These are phyloP conservation scores for Caranx melampygus DNA, from an alignment of 2,113 vertebrate genomes.

Conservation along the genomic window DNA sequence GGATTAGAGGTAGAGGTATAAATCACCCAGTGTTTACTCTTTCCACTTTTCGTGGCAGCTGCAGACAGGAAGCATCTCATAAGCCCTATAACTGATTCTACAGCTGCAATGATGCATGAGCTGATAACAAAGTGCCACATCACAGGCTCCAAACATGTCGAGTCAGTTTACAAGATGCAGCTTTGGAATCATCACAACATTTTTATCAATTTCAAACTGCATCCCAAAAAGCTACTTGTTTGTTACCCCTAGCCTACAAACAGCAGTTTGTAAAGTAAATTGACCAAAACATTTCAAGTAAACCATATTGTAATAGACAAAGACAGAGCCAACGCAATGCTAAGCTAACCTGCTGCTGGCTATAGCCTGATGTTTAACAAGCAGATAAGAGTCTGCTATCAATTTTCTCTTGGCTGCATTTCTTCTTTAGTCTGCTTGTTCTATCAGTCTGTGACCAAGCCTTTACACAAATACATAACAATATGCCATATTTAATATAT, in stretches of 20 bases:
- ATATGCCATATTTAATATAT: conserved; percentile 21
- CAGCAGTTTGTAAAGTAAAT: not conserved
- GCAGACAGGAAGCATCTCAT: not conserved
- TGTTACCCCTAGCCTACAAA: not conserved
- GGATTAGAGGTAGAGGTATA: not conserved
- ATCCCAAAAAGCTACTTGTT: not conserved
- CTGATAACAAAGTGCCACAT: not conserved
- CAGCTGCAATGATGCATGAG: not conserved
- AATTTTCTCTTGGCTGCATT: not conserved
- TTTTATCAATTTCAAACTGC: not conserved
- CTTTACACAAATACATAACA: conserved; percentile 23
- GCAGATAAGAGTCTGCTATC: not conserved
- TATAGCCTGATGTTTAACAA: not conserved
- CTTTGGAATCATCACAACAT: not conserved
- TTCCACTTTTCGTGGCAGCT: not conserved
- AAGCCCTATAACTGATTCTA: not conserved
- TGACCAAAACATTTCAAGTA: not conserved
- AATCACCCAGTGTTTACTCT: not conserved
- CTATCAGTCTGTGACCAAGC: not conserved
- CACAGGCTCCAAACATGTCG: not conserved
- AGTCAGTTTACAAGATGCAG: not conserved
- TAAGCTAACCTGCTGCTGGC: not conserved
- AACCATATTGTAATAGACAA: too few species aligned
- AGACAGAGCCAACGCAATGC: not conserved
- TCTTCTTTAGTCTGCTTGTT: not conserved